Percentiles rank a stretch among this genome's conserved stretches.
Conservation (phyloP, 2,797 vertebrate species). For the Karalla daura region DNA sequence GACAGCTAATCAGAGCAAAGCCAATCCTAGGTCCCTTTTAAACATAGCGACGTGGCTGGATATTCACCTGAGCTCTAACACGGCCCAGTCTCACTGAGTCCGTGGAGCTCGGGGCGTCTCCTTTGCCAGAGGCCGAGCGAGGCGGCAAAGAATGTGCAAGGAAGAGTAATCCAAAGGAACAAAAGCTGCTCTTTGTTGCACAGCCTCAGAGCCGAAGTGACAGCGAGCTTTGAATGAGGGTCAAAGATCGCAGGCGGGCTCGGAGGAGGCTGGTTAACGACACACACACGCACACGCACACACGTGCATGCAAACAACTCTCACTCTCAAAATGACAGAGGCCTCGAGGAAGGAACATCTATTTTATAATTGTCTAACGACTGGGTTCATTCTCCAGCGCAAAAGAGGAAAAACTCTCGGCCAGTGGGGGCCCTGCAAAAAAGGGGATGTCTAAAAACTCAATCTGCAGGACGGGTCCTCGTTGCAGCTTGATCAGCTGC, state of each 20-base stretch:
- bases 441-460: too few species aligned
- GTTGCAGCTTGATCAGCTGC: too few species aligned
- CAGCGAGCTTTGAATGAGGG: conserved; percentile 71
- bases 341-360: rapidly evolving
- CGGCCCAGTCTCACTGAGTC: too few species aligned
- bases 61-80: too few species aligned
- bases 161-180: conserved; percentile 55
- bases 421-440: too few species aligned
- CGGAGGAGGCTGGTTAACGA: conserved; percentile 33
- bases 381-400: background rate
- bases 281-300: conserved; percentile 2
- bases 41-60: too few species aligned
- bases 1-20: too few species aligned
- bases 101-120: too few species aligned
- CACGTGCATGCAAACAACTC: conserved; percentile 11
- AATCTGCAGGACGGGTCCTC: too few species aligned
- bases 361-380: background rate
- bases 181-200: conserved; percentile 78
- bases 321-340: conserved; percentile 12
- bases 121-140: conserved; percentile 10
- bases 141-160: conserved; percentile 61
- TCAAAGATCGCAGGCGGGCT: conserved; percentile 65
- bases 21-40: too few species aligned
- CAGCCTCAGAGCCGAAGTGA: conserved; percentile 64
- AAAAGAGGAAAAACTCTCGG: too few species aligned